Base-by-base conservation (phyloP, 2,888 invertebrate species). In the Drosophila subquinaria region DNA sequence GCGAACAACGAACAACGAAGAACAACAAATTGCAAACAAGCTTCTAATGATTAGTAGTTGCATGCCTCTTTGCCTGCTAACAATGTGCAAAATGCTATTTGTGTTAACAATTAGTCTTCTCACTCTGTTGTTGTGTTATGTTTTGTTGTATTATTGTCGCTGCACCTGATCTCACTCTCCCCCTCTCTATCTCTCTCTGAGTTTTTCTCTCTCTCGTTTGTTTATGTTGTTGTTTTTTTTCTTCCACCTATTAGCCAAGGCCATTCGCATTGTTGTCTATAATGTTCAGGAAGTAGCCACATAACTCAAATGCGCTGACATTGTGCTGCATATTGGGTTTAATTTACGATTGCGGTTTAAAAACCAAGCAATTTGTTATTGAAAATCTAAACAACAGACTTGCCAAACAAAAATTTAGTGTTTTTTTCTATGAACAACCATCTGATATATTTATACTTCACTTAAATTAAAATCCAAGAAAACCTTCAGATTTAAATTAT, bases 1-100 rank as follows among this genome's bases (percentile, higher is more conserved):
- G 69, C 65, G 11, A 38, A 72, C 64, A 70, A 43, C 73, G 61
- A 66, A 72, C 64, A 70, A 40, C 73, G 61, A 66, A 63, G 60
- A 69, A 48, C 76, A 82, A 79, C 86, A 88, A 88, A 88, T 85
- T 85, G 78, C 71, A 73, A 85, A 81, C 83, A 79, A 79, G 88
- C 88, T 79, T 88, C 82, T 81, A 86, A 86, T 83, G 71, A 81
- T 83, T 67, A 70, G 79, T 67, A 70, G 79, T 83, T 86, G 86
- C 81, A 88, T 83, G 83, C 78, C 78, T 73, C 83, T 75, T 80
- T 73, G 60, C 67, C 73, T 69, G 82, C 74, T 71, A 88, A 86
- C 86, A 88, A 88, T 83, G 88, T 86, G 85, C 77, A 83, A 86
- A 86, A 85, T 82, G 85, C 70, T 85, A 76, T 82, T 80, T 85